Evolutionary conservation across 2,113 vertebrate genomes (phyloP).

Genomic region (Cebidichthys violaceus): DNA sequence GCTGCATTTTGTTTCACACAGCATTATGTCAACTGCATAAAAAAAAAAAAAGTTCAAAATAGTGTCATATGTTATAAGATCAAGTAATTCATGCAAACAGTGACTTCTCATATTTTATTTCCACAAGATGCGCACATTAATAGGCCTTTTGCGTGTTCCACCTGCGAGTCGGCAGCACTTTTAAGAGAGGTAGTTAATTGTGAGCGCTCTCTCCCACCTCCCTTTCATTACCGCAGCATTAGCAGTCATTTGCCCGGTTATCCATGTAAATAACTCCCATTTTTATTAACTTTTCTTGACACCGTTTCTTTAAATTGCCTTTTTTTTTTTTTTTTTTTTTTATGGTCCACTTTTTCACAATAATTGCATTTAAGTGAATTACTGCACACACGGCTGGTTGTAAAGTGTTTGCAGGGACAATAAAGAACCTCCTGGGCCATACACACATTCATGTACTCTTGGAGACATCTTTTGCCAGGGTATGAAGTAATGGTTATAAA

Average conservation of each 20-base stretch:
- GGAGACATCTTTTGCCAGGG: slow-evolving; percentile 75
- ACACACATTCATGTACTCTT: slow-evolving; percentile 60
- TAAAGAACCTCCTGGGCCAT: slow-evolving; percentile 71
- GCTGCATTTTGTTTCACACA: slow-evolving; percentile 20
- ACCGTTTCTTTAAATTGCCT: slow-evolving; percentile 73
- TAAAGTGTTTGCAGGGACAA: slow-evolving; percentile 75
- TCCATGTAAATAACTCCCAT: slow-evolving; percentile 77
- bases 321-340: slow-evolving; percentile 73
- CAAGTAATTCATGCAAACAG: slow-evolving; percentile 28
- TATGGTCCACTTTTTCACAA: slow-evolving; percentile 76
- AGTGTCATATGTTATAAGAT: slow-evolving; percentile 42
- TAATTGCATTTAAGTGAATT: slow-evolving; percentile 79
- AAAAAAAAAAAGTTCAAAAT: slow-evolving; percentile 28
- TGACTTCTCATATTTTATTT: slow-evolving; percentile 57
- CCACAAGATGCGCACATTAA: slow-evolving; percentile 34
- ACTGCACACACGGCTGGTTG: slow-evolving; percentile 68
- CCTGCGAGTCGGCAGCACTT: slow-evolving; percentile 62
- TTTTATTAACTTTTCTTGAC: slow-evolving; percentile 79
- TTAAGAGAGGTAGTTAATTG: slow-evolving; percentile 69
- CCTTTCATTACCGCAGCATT: slow-evolving; percentile 72
- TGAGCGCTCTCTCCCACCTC: slow-evolving; percentile 41
- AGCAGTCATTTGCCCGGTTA: slow-evolving; percentile 70
- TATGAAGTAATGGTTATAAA: slow-evolving; percentile 78
- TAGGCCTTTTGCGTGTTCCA: slow-evolving; percentile 54
- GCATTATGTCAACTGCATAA: slow-evolving; percentile 39